Conservation (phyloP, 2,797 vertebrate species). For the Antrozous pallidus region DNA sequence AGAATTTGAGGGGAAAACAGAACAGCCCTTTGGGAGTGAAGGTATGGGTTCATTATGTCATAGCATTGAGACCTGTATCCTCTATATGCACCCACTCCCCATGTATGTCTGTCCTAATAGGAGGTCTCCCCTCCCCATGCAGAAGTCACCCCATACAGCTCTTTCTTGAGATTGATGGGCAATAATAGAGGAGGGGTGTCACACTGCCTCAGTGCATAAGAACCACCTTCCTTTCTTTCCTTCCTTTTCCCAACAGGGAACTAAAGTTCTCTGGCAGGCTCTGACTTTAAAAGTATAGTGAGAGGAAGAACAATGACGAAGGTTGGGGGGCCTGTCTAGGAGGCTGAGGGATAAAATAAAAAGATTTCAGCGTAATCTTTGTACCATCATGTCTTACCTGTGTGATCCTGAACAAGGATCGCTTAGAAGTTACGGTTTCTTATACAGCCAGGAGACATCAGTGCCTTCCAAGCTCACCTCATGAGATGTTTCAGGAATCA, state of each 20-base stretch:
- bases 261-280: not conserved
- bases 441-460: not conserved
- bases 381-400: not conserved
- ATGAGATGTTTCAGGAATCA: not conserved
- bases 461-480: not conserved
- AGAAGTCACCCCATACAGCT: not conserved
- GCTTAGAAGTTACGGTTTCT: not conserved
- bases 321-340: not conserved
- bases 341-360: not conserved
- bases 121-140: not conserved
- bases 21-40: not conserved
- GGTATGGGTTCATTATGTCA: not conserved
- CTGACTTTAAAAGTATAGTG: not conserved
- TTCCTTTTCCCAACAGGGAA: not conserved
- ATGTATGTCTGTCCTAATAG: too few relatives aligned
- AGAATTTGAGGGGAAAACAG: not conserved
- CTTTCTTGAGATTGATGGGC: not conserved
- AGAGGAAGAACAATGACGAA: not conserved
- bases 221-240: not conserved
- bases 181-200: not conserved
- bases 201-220: too few relatives aligned
- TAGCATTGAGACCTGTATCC: not conserved
- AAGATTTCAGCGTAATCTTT: not conserved
- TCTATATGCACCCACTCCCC: not conserved
- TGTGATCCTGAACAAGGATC: not conserved